Base-by-base conservation (phyloP, 2,797 vertebrate species). In the Fundulus diaphanus region DNA sequence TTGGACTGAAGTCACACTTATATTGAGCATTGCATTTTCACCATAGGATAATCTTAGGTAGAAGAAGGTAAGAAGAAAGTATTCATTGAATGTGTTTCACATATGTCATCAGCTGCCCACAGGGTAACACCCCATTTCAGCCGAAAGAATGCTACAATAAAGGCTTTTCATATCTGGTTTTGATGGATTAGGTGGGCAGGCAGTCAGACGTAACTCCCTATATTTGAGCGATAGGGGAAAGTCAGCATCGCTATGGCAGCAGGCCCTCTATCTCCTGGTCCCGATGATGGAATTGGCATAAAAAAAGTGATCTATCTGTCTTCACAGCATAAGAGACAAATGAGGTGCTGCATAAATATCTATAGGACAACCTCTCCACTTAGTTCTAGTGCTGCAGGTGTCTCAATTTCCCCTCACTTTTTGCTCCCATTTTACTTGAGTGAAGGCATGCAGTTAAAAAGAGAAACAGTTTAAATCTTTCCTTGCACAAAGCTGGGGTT, bases 221-320 rank as follows among this genome's bases (percentile, higher is more conserved):
- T 81, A 82, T 72, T 83, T 84, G 81, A 80, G 78, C 35, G 74
- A 90, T 93, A 90, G 80, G 91, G 89, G 91, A 83, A 78, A 85
- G 74, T 80, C 83, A 57, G 90, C 89, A 85, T 92, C 87, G 24
- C 85, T 75, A 63, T 81, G 86, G 88, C 86, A 88, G 74, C 74
- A 35, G 76, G 79, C 35, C 61, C 87, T 88, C 81, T 91, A 92
- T 94, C 93, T 94, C 86, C 90, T 82, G 86, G 18, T 13, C 83
- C 48, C 40, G 92, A 92, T 92, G 94, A 93, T 77, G 85, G 94
- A 94, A 82, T 76, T 76, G 84, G 89, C 74, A 90, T 89, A 85
- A 93, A 92, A 92, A 92, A 86, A 89, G 86, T 88, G 87, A 95
- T 94, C 90, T 87, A 90, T 94, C 92, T 93, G 88, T 91, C 90